A percentile compares a stretch with the other conserved stretches of the same genome.
Evolutionary conservation across 1,140 invertebrate genomes (phyloP).

Genomic region (Tyrophagus putrescentiae): DNA sequence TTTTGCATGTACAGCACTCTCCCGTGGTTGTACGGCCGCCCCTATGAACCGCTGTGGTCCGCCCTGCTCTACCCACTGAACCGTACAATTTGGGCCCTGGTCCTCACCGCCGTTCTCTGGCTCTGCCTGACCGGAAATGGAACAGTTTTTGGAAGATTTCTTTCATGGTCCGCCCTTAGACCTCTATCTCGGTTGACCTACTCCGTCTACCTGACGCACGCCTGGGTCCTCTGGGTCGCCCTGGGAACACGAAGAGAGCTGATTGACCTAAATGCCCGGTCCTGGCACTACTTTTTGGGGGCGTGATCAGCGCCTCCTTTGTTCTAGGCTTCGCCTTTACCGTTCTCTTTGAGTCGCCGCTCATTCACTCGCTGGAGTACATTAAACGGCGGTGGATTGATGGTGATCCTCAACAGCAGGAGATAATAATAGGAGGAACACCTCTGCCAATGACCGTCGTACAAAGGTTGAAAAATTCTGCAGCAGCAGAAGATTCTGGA

Average conservation of each 20-base stretch:
- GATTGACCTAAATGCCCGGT: not conserved
- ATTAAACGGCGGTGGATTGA: conserved; percentile 3
- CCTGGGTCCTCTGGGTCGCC: conserved; percentile 1
- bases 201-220: conserved; percentile 35
- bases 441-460: too few species aligned
- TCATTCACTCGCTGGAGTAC: conserved; percentile 2
- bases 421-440: too few species aligned
- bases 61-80: conserved; percentile 24
- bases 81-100: conserved; percentile 64
- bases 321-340: conserved; percentile 4
- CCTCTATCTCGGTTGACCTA: conserved; percentile 36
- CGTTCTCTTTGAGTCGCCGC: not conserved
- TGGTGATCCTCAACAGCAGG: too few species aligned
- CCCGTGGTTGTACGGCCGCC: not conserved
- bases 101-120: conserved; percentile 66
- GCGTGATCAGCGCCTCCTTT: conserved; percentile 1
- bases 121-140: conserved; percentile 60
- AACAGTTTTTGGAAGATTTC: conserved; percentile 32
- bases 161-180: conserved; percentile 33
- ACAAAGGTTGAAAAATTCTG: too few species aligned
- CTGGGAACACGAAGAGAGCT: conserved; percentile 12
- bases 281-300: conserved; percentile 24
- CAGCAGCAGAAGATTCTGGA: too few species aligned
- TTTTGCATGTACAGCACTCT: not conserved
- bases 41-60: not conserved